Conservation (phyloP, 2,888 invertebrate genomes). For the Zygogramma bicolorata region DNA sequence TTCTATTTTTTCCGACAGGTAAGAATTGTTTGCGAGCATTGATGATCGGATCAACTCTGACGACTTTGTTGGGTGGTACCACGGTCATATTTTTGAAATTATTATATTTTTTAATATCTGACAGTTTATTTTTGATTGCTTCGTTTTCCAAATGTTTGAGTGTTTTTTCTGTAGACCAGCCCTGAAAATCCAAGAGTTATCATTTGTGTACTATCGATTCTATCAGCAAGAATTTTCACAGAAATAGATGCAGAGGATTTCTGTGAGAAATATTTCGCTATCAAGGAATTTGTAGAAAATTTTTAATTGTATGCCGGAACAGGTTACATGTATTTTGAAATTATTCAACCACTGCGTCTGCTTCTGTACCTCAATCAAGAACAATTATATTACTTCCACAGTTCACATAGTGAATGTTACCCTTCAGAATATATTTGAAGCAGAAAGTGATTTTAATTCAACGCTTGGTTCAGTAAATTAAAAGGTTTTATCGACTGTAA, state of each 20-base stretch:
- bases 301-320: no score
- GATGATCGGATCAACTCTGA: slow-evolving; percentile 49
- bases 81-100: slow-evolving; percentile 42
- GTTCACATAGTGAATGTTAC: no score
- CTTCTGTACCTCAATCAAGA: no score
- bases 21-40: slow-evolving; percentile 48
- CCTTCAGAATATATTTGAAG: no score
- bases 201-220: no score
- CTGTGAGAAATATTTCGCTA: neutral
- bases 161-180: slow-evolving; percentile 65
- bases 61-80: slow-evolving; percentile 41
- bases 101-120: slow-evolving; percentile 37
- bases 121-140: slow-evolving; percentile 29
- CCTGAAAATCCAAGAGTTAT: slow-evolving; percentile 59
- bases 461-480: no score
- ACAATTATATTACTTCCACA: no score
- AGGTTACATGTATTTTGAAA: no score
- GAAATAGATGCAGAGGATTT: neutral
- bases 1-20: slow-evolving; percentile 48
- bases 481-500: no score
- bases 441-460: no score
- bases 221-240: no score
- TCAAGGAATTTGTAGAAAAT: neutral
- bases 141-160: slow-evolving; percentile 59
- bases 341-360: no score